Conservation (phyloP, 35 echinoderm and acorn worm genomes). For the Ptychodera flava region DNA sequence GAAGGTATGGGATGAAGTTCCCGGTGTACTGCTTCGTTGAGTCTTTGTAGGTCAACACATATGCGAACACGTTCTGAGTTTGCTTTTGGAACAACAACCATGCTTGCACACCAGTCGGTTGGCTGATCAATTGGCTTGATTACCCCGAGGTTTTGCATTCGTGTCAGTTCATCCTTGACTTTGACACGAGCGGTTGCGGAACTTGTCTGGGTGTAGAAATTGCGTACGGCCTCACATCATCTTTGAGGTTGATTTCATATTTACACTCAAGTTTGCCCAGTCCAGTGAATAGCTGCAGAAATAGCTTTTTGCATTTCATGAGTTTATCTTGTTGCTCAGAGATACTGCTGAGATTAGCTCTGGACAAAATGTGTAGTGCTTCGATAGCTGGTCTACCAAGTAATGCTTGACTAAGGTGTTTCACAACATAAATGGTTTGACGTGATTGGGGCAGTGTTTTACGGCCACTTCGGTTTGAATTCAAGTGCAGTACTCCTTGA, state of each 20-base stretch:
- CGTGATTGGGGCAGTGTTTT: not conserved
- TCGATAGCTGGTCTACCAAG: not conserved
- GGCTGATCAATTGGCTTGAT: conserved; percentile 20
- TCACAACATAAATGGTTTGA: not conserved
- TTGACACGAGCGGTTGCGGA: conserved; percentile 20
- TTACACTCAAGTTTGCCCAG: conserved; percentile 33
- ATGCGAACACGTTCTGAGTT: too few species aligned
- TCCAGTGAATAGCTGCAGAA: conserved; percentile 29
- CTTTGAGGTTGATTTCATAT: conserved; percentile 23
- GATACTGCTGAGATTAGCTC: too few species aligned
- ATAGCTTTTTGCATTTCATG: too few species aligned
- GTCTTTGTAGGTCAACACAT: too few species aligned
- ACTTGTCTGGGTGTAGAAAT: conserved; percentile 28
- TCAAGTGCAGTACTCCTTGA: not conserved
- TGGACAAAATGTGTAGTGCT: not conserved
- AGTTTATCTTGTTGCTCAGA: too few species aligned
- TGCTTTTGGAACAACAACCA: conserved; percentile 35
- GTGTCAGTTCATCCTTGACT: not conserved
- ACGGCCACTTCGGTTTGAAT: not conserved
- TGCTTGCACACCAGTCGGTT: conserved; percentile 38
- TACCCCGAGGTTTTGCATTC: conserved; percentile 25
- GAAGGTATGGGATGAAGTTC: conserved; percentile 46
- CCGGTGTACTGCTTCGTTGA: too few species aligned
- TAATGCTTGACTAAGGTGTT: not conserved
- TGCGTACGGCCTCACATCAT: conserved; percentile 18